Base-by-base conservation (phyloP, 2,888 invertebrate genomes). In the Elegia similella region DNA sequence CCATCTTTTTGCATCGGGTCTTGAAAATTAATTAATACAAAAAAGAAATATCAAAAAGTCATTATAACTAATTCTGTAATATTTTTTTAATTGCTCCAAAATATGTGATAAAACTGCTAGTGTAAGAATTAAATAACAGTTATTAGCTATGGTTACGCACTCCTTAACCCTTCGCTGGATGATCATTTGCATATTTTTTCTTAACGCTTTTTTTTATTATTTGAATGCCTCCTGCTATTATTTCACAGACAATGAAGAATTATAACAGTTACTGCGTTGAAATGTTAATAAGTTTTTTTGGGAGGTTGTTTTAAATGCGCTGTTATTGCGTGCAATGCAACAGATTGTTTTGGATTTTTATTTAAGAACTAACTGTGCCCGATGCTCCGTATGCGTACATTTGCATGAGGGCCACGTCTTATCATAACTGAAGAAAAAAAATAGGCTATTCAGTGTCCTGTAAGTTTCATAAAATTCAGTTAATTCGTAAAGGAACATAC, bases 201-300 rank as follows among this genome's bases (percentile, higher is more conserved):
- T 78, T 82, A 78, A 68, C 68, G 63, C 68, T 67, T 68, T 69
- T 72, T 75, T 77, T 68, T 73, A 72, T 76, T 76, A 73, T 83
- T 80, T 72, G 75, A 72, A 73, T 67, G 66, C 30, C 65, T 69
- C 71, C 70, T 71, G 72, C 70, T 70, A 82, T 84, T 83, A 82
- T 82, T 83, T 75, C 76, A 71, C 67, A 59, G 59, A 64, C 82
- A 84, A 86, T 79, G 71, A 65, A 65, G 77, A 82, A 82, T 86
- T 82, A 83, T 80, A 79, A 80, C 80, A 75, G 81, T 82, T 66
- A 65, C 73, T 71, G 69, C 62, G 79, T 87, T 87, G 78, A 79
- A 72, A 88, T 88, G 88, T 70, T 82, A 87, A 88, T 86, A 68
- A 65, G 79, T 78, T 87, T 87, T 86, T 85, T 85, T 71, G 76